A percentile compares a stretch with the other conserved stretches of the same genome.
Evolutionary conservation across 1,140 invertebrate genomes (phyloP).

Genomic region (Proctacanthus coquilletti): DNA sequence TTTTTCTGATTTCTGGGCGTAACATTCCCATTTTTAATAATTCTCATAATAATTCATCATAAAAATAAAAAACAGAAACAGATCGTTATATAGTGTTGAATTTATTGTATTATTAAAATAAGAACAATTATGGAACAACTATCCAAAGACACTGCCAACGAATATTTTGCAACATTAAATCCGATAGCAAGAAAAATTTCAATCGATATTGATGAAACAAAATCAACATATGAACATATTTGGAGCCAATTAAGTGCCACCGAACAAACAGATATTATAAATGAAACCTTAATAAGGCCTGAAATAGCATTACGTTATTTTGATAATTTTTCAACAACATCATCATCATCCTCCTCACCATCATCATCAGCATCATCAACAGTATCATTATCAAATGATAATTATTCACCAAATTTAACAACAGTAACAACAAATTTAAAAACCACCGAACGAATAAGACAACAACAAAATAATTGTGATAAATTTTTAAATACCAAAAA

Average conservation of each 20-base stretch:
- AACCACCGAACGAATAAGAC: neutral
- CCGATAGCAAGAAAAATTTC: conserved; percentile 18
- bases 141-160: conserved; percentile 3
- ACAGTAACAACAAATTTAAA: neutral
- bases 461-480: neutral
- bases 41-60: too few relatives aligned
- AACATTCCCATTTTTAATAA: too few relatives aligned
- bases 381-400: neutral
- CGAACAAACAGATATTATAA: conserved; percentile 16
- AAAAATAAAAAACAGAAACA: too few relatives aligned
- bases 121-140: too few relatives aligned
- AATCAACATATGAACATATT: conserved; percentile 10
- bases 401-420: neutral
- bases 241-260: conserved; percentile 11
- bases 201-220: conserved; percentile 13
- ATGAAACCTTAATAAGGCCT: conserved; percentile 16
- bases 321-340: conserved; percentile 5
- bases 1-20: too few relatives aligned
- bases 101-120: too few relatives aligned
- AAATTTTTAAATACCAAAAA: too few relatives aligned
- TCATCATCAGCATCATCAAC: neutral
- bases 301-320: conserved; percentile 15
- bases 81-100: too few relatives aligned
- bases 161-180: conserved; percentile 18
- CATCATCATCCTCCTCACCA: neutral